phyloP scores from a whole-genome alignment of 2,113 vertebrate species.

The Cyprinodon tularosa region DNA sequence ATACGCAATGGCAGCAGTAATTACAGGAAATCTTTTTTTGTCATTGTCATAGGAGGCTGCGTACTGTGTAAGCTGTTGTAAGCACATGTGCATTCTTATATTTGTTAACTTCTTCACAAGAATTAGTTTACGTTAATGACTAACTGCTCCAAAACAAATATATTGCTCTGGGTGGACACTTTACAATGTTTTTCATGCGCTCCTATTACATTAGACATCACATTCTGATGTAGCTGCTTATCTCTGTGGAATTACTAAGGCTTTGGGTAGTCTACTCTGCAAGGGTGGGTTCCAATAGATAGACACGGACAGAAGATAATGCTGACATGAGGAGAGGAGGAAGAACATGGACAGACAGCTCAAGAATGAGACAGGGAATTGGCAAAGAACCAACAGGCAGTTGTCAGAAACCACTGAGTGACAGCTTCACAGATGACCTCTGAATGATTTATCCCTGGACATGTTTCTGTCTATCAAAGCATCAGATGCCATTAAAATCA shows the following conservation, averaged over 20 bases:
- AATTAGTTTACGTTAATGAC: slow-evolving; percentile 63
- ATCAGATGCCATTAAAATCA: slow-evolving; percentile 71
- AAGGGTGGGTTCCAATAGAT: neutral
- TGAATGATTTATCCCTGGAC: slow-evolving; percentile 73
- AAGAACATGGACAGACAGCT: slow-evolving; percentile 14
- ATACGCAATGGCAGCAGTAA: slow-evolving; percentile 68
- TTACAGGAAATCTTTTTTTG: slow-evolving; percentile 73
- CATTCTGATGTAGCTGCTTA: slow-evolving; percentile 9
- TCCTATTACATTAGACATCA: slow-evolving; percentile 46
- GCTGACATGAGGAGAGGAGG: neutral
- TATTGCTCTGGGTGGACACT: slow-evolving; percentile 42
- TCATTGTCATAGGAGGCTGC: slow-evolving; percentile 53
- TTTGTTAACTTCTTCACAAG: slow-evolving; percentile 29
- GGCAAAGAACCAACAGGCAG: slow-evolving; percentile 43
- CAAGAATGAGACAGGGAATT: slow-evolving; percentile 21
- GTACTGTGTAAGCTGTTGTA: slow-evolving; percentile 10
- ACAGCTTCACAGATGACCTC: slow-evolving; percentile 66
- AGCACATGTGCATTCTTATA: neutral
- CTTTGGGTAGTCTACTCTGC: neutral
- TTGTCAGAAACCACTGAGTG: slow-evolving; percentile 52
- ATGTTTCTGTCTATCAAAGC: slow-evolving; percentile 67
- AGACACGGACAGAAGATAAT: slow-evolving; percentile 10
- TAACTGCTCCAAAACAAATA: slow-evolving; percentile 57
- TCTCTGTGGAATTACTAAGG: neutral
- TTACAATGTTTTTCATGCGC: slow-evolving; percentile 47